Conservation (phyloP, 2,888 invertebrate genomes). For the Tenodera sinensis region DNA sequence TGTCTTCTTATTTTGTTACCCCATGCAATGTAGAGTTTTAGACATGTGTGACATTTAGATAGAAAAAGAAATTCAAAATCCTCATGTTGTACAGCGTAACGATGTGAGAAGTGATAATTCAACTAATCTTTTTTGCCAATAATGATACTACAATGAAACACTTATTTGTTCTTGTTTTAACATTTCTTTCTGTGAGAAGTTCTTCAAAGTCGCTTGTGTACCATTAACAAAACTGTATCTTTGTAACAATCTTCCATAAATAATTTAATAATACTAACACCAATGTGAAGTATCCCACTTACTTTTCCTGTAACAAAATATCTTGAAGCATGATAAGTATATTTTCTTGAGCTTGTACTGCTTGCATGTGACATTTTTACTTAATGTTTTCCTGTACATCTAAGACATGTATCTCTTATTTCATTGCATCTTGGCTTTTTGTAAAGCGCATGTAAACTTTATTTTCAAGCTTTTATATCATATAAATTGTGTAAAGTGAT, state of each 20-base stretch:
- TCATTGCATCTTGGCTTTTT: too few species aligned
- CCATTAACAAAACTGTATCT: too few species aligned
- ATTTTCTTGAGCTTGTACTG: background rate
- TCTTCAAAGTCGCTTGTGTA: background rate
- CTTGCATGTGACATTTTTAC: background rate
- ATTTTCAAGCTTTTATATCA: too few species aligned
- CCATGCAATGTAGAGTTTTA: background rate
- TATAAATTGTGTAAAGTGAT: too few species aligned
- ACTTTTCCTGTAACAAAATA: background rate
- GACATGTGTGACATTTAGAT: too few species aligned
- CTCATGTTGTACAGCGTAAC: too few species aligned
- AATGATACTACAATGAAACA: too few species aligned
- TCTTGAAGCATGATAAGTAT: background rate
- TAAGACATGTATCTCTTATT: background rate
- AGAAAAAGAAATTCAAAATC: background rate
- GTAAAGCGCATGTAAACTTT: too few species aligned
- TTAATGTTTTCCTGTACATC: background rate
- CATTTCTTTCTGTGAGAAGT: too few species aligned
- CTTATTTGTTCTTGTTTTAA: background rate
- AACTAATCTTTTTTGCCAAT: too few species aligned
- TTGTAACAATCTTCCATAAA: background rate
- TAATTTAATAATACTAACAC: background rate
- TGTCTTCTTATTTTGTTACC: background rate
- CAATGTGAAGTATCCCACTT: background rate
- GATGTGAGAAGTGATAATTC: too few species aligned